Base-by-base conservation (phyloP, 2,113 vertebrate species). In the Crotalus horridus region DNA sequence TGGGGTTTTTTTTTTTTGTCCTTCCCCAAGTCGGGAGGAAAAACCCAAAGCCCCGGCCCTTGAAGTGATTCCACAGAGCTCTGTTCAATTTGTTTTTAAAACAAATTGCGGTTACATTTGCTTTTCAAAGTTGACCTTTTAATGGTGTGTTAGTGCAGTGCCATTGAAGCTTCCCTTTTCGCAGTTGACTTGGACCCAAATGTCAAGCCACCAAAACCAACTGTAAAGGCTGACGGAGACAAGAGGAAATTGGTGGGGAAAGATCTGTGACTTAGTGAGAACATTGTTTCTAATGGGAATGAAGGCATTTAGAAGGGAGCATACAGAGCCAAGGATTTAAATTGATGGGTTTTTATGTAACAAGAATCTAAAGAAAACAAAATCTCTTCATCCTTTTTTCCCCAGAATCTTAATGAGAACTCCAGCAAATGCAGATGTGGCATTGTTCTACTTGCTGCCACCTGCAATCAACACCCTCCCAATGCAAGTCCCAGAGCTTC, bases 121-220 rank as follows among this genome's bases (percentile, higher is more conserved):
- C 87, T 95, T 94, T 96, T 85, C 74, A 93, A 94, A 92, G 26
- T 21, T 92, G 94, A 46, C 81, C 87, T 92, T 95, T 94, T 94
- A 51, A 89, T 51, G 61, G 74, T 1, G 29, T 92, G 58, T 64
- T 93, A 95, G 33, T 91, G 94, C 26, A 64, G 54, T 94, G 2
- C 74, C 94, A 87, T 61, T 95, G 91, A 1, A 88, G 3, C 1
- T 24, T 87, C 94, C 64, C 92, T 91, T 91, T 64, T 51, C 6
- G 59, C 21, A 85, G n/a, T 93, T 91, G 94, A 93, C 3, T 58
- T 56, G 20, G n/a, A 93, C 33, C 59, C 13, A 91, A 1, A 61
- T 86, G 43, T 87, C 29, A 29, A 90, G 88, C n/a, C 26, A 43
- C 6, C 91, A 81, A 95, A 96, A 91, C 81, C 39, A 54, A 0